Base-by-base conservation (phyloP, 2,113 vertebrate genomes). In the Sebastes schlegelii region DNA sequence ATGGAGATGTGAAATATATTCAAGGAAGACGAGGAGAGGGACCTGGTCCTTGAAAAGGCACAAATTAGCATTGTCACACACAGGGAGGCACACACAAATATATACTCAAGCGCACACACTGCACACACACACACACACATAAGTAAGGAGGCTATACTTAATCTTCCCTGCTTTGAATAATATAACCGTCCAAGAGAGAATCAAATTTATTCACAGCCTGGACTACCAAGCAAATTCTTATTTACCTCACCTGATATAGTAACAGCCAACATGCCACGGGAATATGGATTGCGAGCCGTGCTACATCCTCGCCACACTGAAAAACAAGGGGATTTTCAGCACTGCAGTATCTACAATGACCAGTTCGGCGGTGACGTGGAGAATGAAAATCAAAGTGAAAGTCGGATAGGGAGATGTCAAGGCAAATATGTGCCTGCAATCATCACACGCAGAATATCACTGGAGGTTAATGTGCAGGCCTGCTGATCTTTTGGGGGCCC, bases 1-100 rank as follows among this genome's bases (percentile, higher is more conserved):
- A 92, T 91, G 84, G 89, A 93, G 92, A 93, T 86, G 88, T 86
- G 86, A 81, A 92, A 93, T 87, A 86, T 86, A 90, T 88, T 92
- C 85, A 86, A 88, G 79, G 70, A 80, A 83, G 84, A 76, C 70
- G 64, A 85, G 78, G 76, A 90, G 76, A 85, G 89, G 66, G 81
- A 86, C 81, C 76, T 84, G 86, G 81, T 87, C 85, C 89, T 90
- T 90, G 91, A 92, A 92, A 90, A 91, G 82, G 87, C 77, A 82
- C 86, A 89, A 91, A 94, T 93, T 92, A 91, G 84, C 91, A 89
- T 77, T 81, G 67, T 87, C 84, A 82, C 43, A 73, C 82, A 85
- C 76, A 68, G 8, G 1, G 51, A 63, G 46, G 42, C 73, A 76
- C 71, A 19, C 17, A n/a, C 46, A 34, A 34, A 34, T 34, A 34